These are phyloP conservation scores for Drosophila silvestris DNA, from an alignment of 2,888 invertebrate species.

Conservation along the genomic window DNA sequence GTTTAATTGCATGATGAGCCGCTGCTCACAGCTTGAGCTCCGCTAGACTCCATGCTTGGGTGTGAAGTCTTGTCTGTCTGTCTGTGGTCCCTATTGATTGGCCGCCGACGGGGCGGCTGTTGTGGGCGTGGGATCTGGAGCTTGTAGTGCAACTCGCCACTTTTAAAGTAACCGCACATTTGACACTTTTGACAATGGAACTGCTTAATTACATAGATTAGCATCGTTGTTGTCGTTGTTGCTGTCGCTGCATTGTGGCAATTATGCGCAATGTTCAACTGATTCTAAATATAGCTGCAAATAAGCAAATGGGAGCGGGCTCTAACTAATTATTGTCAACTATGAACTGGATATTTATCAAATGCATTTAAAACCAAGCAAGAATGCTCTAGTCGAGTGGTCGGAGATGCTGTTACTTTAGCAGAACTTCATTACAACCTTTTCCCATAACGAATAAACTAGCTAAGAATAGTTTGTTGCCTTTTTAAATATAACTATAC, in stretches of 20 bases:
- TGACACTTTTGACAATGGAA: slow-evolving; percentile 75
- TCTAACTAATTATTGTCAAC: slow-evolving; percentile 36
- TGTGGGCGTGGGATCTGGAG: slow-evolving; percentile 60
- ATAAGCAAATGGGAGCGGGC: slow-evolving; percentile 26
- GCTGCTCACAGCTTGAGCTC: slow-evolving; percentile 57
- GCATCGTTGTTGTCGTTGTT: slow-evolving; percentile 24
- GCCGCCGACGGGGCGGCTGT: slow-evolving; percentile 18
- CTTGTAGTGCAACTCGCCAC: slow-evolving; percentile 40
- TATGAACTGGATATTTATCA: slow-evolving; percentile 19
- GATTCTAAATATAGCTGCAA: slow-evolving; percentile 67
- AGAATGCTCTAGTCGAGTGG: background rate
- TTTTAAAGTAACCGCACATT: slow-evolving; percentile 74
- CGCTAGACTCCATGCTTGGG: slow-evolving; percentile 19
- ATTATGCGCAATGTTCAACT: slow-evolving; percentile 39
- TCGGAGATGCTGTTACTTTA: background rate
- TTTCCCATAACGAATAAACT: no score
- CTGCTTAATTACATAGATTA: slow-evolving; percentile 68
- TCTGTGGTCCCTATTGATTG: slow-evolving; percentile 42
- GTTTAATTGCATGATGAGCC: slow-evolving; percentile 74
- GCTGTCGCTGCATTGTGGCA: slow-evolving; percentile 22
- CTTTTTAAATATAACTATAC: background rate
- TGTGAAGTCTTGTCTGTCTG: slow-evolving; percentile 32
- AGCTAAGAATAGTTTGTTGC: background rate
- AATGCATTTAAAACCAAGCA: background rate
- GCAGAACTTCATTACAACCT: background rate